Evolutionary conservation across 2,113 vertebrate genomes (phyloP).

Genomic region (Alligator sinensis): DNA sequence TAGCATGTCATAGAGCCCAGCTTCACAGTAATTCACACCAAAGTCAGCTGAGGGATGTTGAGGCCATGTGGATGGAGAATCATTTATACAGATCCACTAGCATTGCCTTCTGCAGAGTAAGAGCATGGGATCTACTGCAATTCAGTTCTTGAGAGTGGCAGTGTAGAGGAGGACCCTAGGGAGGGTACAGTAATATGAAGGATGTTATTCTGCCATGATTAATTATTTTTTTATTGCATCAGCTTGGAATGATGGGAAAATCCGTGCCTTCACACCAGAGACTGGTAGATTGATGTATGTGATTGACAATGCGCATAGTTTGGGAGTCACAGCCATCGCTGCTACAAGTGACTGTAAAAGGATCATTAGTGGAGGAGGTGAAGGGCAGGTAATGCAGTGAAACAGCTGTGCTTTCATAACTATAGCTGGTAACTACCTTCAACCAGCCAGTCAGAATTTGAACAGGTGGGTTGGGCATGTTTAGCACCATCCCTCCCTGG

Average conservation of each 20-base stretch:
- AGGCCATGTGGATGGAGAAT: not conserved
- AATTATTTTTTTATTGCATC: conserved; percentile 1
- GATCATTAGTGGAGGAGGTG: conserved; percentile 89
- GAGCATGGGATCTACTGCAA: not conserved
- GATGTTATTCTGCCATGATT: not conserved
- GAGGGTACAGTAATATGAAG: not conserved
- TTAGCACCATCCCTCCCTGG: too few relatives aligned
- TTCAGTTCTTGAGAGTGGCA: not conserved
- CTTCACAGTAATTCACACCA: not conserved
- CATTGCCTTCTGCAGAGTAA: accelerated
- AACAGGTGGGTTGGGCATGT: not conserved
- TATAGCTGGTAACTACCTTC: not conserved
- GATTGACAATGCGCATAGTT: conserved; percentile 84
- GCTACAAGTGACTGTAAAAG: conserved; percentile 84
- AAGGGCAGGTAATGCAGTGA: conserved; percentile 84
- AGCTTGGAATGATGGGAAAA: conserved; percentile 91
- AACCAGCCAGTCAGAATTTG: not conserved
- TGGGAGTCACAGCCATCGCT: conserved; percentile 85
- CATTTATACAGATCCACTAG: not conserved
- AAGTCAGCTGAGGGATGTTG: not conserved
- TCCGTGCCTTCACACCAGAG: conserved; percentile 86
- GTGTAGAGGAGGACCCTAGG: not conserved
- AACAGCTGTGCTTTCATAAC: not conserved
- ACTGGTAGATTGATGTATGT: conserved; percentile 80
- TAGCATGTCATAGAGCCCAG: not conserved